Conservation (phyloP, 2,113 vertebrate species). For the Antechinus flavipes region DNA sequence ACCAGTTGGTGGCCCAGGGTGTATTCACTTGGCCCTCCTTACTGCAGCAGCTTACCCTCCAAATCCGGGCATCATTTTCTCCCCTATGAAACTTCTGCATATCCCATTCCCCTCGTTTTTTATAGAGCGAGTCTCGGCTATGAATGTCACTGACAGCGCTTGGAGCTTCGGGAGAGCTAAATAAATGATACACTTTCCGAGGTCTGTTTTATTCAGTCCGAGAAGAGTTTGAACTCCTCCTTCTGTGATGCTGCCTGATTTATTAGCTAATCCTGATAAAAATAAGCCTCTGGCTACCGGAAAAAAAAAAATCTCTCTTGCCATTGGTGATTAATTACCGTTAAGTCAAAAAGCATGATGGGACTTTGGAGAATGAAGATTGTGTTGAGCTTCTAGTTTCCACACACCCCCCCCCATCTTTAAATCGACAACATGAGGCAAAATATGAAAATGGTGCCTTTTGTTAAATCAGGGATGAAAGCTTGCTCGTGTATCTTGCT, state of each 20-base stretch:
- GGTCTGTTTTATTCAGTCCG: slow-evolving; percentile 80
- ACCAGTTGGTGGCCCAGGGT: slow-evolving; percentile 37
- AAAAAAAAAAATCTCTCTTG: slow-evolving; percentile 80
- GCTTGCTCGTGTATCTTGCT: slow-evolving; percentile 73
- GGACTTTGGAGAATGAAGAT: slow-evolving; percentile 79
- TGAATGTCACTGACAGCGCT: slow-evolving; percentile 36
- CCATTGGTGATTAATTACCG: slow-evolving; percentile 86
- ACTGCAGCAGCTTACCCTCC: slow-evolving; percentile 54
- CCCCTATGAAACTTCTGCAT: slow-evolving; percentile 70
- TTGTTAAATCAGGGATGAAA: slow-evolving; percentile 79
- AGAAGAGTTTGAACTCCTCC: slow-evolving; percentile 84
- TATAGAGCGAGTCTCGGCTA: slow-evolving; percentile 44
- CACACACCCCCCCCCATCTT: slow-evolving; percentile 40
- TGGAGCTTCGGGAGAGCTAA: slow-evolving; percentile 55
- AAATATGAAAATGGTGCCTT: slow-evolving; percentile 77
- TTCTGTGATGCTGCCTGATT: slow-evolving; percentile 82
- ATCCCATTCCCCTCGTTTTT: slow-evolving; percentile 59
- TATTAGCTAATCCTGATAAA: slow-evolving; percentile 88
- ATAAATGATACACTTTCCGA: slow-evolving; percentile 65
- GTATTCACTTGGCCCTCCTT: slow-evolving; percentile 13
- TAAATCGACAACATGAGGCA: slow-evolving; percentile 76
- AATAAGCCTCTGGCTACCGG: slow-evolving; percentile 86
- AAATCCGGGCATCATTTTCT: slow-evolving; percentile 58
- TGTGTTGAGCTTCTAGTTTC: slow-evolving; percentile 73
- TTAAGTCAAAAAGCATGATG: slow-evolving; percentile 83